Conservation (phyloP, 2,888 invertebrate genomes). For the Scaptomyza reducta region DNA sequence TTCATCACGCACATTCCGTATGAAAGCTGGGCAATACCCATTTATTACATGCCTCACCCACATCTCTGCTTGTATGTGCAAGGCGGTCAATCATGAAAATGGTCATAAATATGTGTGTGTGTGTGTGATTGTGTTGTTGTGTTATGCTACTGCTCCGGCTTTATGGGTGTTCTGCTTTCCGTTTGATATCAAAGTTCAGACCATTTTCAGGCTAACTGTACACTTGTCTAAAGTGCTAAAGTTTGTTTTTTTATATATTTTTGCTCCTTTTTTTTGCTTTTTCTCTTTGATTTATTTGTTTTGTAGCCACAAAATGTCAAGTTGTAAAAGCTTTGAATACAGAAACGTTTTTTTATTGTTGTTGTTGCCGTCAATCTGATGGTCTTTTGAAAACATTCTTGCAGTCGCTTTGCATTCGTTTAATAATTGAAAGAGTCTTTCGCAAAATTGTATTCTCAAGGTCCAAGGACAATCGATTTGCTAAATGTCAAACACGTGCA, state of each 20-base stretch:
- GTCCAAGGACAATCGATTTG: slow-evolving; percentile 43
- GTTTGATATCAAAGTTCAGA: slow-evolving; percentile 64
- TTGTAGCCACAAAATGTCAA: slow-evolving; percentile 47
- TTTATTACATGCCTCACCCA: slow-evolving; percentile 44
- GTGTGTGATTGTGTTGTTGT: slow-evolving; percentile 29
- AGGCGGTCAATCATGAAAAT: slow-evolving; percentile 75
- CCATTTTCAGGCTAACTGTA: slow-evolving; percentile 27
- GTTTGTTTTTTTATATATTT: slow-evolving; percentile 19
- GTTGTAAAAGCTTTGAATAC: slow-evolving; percentile 19
- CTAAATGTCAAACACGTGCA: slow-evolving; percentile 9
- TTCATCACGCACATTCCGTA: slow-evolving; percentile 70
- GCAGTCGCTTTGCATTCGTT: slow-evolving; percentile 26
- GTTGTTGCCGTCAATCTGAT: slow-evolving; percentile 4
- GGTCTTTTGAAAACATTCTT: slow-evolving; percentile 19
- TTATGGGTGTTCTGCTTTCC: slow-evolving; percentile 30
- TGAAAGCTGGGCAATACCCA: slow-evolving; percentile 56
- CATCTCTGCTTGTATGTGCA: slow-evolving; percentile 9
- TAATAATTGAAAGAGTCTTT: slow-evolving; percentile 48
- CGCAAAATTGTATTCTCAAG: slow-evolving; percentile 45
- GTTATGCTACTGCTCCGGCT: not conserved
- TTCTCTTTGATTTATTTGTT: slow-evolving; percentile 48
- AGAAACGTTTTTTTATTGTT: slow-evolving; percentile 4
- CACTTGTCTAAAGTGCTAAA: slow-evolving; percentile 55
- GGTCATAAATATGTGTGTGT: slow-evolving; percentile 61
- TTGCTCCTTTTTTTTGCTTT: slow-evolving; percentile 1